phyloP scores from a whole-genome alignment of 2,797 vertebrate genomes.

The Fratercula arctica region DNA sequence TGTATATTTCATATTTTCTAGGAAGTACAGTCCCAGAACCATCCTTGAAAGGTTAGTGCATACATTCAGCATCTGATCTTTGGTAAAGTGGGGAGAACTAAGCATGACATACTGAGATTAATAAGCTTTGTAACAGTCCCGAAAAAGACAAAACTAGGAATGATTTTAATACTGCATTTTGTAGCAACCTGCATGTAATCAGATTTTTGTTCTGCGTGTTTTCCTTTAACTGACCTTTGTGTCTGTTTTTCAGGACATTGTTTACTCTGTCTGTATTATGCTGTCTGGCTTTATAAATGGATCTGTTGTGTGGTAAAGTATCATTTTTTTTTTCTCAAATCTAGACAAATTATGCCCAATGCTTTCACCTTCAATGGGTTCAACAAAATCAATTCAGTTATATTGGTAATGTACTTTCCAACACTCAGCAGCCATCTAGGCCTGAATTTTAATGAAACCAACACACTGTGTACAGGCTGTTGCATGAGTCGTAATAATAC shows the following conservation, averaged over 20 bases:
- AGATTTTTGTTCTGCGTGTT: neutral
- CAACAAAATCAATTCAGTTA: constrained; percentile 48
- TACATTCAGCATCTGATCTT: neutral
- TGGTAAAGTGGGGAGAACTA: neutral
- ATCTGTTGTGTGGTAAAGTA: neutral
- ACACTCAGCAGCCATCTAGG: constrained; percentile 10
- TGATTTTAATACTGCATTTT: neutral
- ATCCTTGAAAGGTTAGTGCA: neutral
- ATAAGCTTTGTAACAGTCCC: neutral
- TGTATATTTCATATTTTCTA: neutral
- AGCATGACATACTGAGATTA: neutral
- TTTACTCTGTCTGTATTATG: neutral
- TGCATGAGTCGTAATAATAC: constrained; percentile 4
- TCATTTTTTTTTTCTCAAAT: constrained; percentile 7
- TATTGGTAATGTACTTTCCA: constrained; percentile 57
- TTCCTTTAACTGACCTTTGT: constrained; percentile 28
- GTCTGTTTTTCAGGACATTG: neutral
- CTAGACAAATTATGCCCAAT: constrained; percentile 44
- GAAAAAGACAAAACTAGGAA: neutral
- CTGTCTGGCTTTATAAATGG: constrained; percentile 32
- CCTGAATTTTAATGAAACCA: constrained; percentile 53
- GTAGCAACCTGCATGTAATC: neutral
- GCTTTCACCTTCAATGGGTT: constrained; percentile 44
- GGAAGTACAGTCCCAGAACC: neutral
- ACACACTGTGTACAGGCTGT: neutral